phyloP scores from a whole-genome alignment of 2,888 invertebrate genomes.

The Notodonta dromedarius region DNA sequence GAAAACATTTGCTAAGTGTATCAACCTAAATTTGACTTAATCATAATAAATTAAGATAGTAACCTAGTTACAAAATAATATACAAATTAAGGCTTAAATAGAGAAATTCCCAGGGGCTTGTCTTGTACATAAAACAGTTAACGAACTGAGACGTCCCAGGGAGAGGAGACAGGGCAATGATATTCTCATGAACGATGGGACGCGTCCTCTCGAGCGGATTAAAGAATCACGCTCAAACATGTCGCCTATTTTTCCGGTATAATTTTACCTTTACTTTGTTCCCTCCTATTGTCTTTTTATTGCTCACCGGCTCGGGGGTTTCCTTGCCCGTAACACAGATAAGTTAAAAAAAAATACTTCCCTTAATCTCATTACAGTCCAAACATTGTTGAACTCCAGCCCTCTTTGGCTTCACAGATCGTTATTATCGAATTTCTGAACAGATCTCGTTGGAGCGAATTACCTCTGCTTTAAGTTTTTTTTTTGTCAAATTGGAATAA shows the following conservation, averaged over 20 bases:
- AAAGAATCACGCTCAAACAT: slow-evolving; percentile 58
- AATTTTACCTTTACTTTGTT: slow-evolving; percentile 64
- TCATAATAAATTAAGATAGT: no score
- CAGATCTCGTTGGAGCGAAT: slow-evolving; percentile 29
- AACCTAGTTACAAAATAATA: no score
- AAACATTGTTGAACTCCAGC: slow-evolving; percentile 47
- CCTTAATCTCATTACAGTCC: slow-evolving; percentile 63
- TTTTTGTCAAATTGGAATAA: background rate
- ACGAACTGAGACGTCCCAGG: background rate
- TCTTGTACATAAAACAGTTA: background rate
- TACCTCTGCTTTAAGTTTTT: background rate
- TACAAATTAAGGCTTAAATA: no score
- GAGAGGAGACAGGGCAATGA: slow-evolving; percentile 10
- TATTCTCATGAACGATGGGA: slow-evolving; percentile 41
- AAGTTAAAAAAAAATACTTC: slow-evolving; percentile 61
- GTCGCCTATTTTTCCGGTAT: slow-evolving; percentile 62
- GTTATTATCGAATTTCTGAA: slow-evolving; percentile 47
- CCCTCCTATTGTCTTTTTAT: slow-evolving; percentile 58
- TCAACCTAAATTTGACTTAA: no score
- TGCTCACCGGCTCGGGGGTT: slow-evolving; percentile 47
- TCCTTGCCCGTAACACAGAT: slow-evolving; percentile 54
- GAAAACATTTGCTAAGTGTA: no score
- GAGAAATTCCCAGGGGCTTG: background rate
- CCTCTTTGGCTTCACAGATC: slow-evolving; percentile 38
- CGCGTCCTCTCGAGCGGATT: slow-evolving; percentile 37